These are phyloP conservation scores for Heliopora coerulea DNA, from an alignment of 92 coral and sea anemone species.

Conservation along the genomic window DNA sequence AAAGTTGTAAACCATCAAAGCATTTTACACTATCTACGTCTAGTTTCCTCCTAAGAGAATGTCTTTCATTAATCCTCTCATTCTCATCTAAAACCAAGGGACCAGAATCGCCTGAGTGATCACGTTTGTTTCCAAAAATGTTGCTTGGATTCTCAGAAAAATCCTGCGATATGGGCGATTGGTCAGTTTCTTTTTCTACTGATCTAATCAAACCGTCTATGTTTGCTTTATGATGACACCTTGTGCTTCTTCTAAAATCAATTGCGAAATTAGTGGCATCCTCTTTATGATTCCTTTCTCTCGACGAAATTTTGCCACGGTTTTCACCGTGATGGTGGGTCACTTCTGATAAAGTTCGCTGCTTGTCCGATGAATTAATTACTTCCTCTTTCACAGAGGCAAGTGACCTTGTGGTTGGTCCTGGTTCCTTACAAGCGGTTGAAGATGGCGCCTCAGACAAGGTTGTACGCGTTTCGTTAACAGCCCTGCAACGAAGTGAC, in stretches of 20 bases:
- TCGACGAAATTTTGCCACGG: background rate
- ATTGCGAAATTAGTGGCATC: background rate
- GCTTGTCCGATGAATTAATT: background rate
- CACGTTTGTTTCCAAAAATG: background rate
- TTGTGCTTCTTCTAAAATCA: background rate
- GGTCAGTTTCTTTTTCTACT: background rate
- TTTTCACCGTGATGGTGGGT: background rate
- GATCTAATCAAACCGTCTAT: background rate
- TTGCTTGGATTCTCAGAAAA: background rate
- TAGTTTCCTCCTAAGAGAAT: conserved; percentile 1
- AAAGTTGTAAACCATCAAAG: conserved; percentile 7
- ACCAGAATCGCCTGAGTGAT: conserved; percentile 2
- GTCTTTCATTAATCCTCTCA: background rate
- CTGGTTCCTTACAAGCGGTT: background rate
- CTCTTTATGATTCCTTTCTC: background rate
- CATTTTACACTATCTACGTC: background rate
- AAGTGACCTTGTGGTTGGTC: conserved; percentile 13
- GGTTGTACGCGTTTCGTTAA: background rate
- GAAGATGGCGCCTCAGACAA: background rate
- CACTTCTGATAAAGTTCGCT: background rate
- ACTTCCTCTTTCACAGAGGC: background rate
- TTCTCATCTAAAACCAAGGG: conserved; percentile 1
- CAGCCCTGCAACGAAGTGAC: background rate
- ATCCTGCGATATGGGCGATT: conserved; percentile 1
- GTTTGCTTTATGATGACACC: background rate